Evolutionary conservation across 2,797 vertebrate genomes (phyloP).

Genomic region (Tauraco hartlaubi): DNA sequence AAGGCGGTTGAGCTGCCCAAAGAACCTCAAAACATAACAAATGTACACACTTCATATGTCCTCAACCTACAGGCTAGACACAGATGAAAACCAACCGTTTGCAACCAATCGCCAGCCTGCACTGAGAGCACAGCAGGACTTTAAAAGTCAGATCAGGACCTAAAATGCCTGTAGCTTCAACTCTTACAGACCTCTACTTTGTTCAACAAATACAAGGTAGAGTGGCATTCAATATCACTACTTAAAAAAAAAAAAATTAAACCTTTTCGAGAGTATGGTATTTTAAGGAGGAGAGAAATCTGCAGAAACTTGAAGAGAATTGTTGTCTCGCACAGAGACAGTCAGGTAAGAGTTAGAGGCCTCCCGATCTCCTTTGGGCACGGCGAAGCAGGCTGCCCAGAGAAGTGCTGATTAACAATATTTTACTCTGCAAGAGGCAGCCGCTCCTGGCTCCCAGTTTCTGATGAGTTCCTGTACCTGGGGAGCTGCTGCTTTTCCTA

Average conservation of each 20-base stretch:
- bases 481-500: not conserved
- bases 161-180: not conserved
- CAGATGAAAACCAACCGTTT: not conserved
- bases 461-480: not conserved
- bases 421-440: not conserved
- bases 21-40: not conserved
- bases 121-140: not conserved
- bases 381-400: not conserved
- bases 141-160: not conserved
- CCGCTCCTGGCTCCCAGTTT: not conserved
- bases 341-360: not conserved
- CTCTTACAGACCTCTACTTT: not conserved
- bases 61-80: not conserved
- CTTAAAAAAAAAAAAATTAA: not conserved
- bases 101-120: not conserved
- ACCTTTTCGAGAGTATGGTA: fast-evolving
- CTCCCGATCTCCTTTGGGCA: not conserved
- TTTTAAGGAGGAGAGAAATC: not conserved
- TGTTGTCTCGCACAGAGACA: not conserved
- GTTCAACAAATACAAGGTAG: not conserved
- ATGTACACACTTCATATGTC: not conserved
- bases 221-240: fast-evolving
- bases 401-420: not conserved
- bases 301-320: not conserved
- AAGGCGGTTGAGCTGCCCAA: not conserved